phyloP scores from a whole-genome alignment of 2,113 vertebrate species.

The Archilochus colubris region DNA sequence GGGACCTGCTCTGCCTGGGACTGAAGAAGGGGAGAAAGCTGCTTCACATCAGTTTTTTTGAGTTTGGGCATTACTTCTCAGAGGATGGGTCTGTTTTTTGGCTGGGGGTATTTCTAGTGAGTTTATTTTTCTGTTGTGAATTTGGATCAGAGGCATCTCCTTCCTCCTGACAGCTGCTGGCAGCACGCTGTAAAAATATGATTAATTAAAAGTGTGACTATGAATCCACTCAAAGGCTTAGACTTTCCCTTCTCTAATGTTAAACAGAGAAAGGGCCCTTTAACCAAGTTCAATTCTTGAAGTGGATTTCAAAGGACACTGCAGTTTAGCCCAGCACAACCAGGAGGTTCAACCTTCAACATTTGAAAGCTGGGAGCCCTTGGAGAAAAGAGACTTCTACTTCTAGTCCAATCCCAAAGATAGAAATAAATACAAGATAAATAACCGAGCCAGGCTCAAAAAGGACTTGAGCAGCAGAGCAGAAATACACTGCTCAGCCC shows the following conservation, averaged over 20 bases:
- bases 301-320: background rate
- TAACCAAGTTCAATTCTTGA: slow-evolving; percentile 2
- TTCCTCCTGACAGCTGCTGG: slow-evolving; percentile 30
- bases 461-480: background rate
- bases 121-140: slow-evolving; percentile 9
- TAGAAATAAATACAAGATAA: slow-evolving; percentile 14
- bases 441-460: background rate
- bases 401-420: background rate
- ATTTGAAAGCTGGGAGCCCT: background rate
- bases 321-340: background rate
- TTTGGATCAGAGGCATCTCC: slow-evolving; percentile 45
- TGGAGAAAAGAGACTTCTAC: background rate
- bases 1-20: background rate
- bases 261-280: background rate
- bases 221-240: slow-evolving; percentile 44
- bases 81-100: background rate
- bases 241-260: background rate
- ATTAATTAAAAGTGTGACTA: slow-evolving; percentile 58
- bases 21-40: background rate
- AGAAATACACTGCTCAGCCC: background rate
- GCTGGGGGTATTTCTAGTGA: background rate
- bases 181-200: slow-evolving; percentile 32
- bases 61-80: background rate
- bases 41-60: background rate
- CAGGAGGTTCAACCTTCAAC: background rate